Evolutionary conservation across 2,888 invertebrate species (phyloP).

Genomic region (Ariolimax columbianus): DNA sequence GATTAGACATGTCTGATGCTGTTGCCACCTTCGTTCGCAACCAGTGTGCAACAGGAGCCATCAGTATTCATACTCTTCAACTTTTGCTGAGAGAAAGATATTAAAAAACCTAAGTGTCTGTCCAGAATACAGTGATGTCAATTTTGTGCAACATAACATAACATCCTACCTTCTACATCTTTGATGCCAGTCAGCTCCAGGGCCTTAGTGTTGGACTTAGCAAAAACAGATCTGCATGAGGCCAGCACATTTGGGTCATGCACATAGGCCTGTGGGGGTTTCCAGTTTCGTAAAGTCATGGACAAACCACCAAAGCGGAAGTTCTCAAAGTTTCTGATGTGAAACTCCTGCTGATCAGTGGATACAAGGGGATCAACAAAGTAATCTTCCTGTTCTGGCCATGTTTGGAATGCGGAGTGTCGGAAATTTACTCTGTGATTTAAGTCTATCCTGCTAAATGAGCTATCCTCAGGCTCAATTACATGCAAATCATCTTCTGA

Average conservation of each 20-base stretch:
- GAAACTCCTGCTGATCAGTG: constrained; percentile 25
- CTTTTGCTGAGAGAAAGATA: no score
- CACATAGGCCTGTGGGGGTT: constrained; percentile 31
- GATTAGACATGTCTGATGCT: no score
- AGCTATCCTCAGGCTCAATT: not conserved
- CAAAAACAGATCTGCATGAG: constrained; percentile 38
- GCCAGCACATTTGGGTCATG: constrained; percentile 45
- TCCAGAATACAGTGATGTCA: no score
- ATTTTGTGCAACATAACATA: no score
- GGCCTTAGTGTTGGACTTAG: constrained; percentile 26
- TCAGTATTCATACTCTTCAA: no score
- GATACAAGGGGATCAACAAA: not conserved
- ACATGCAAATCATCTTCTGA: not conserved
- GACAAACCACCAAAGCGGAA: constrained; percentile 25
- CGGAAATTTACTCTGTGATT: constrained; percentile 18
- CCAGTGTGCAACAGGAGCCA: no score
- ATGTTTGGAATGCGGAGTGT: constrained; percentile 12
- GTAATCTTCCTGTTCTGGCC: not conserved
- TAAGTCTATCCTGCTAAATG: not conserved
- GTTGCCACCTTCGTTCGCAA: no score
- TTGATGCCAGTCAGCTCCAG: constrained; percentile 36
- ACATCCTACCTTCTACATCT: constrained; percentile 21
- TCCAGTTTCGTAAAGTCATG: constrained; percentile 33
- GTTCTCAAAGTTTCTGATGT: constrained; percentile 31
- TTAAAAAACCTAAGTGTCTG: no score